Evolutionary conservation across 2,888 invertebrate species (phyloP).

Genomic region (Polyommatus icarus): DNA sequence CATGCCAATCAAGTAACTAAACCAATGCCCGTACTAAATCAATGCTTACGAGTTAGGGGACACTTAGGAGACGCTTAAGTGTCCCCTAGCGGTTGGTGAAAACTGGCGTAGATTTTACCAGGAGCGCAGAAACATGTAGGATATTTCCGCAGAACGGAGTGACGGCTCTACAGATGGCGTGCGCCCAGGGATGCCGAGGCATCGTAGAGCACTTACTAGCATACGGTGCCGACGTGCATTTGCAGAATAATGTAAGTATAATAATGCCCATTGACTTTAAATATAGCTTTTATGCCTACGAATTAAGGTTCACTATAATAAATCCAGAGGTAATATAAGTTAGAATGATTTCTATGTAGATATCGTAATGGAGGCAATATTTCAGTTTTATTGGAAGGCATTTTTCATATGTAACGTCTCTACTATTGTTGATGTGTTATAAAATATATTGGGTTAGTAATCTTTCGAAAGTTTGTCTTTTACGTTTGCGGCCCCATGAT

Average conservation of each 20-base stretch:
- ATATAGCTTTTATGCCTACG: background rate
- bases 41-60: background rate
- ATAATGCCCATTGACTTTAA: background rate
- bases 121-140: background rate
- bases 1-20: no score
- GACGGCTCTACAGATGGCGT: slow-evolving; percentile 85
- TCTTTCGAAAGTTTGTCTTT: no score
- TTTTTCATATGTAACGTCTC: background rate
- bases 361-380: background rate
- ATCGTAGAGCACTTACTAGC: slow-evolving; percentile 84
- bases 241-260: slow-evolving; percentile 83
- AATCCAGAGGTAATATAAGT: background rate
- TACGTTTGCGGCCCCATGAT: no score
- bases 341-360: background rate
- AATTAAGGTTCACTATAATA: background rate
- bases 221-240: slow-evolving; percentile 82
- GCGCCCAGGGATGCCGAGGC: slow-evolving; percentile 84
- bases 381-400: no score
- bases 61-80: background rate
- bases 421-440: no score
- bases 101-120: background rate
- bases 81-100: background rate
- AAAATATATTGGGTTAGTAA: no score
- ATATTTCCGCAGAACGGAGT: slow-evolving; percentile 80
- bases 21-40: background rate